Conservation (phyloP, 2,113 vertebrate species). For the Chinchilla lanigera region DNA sequence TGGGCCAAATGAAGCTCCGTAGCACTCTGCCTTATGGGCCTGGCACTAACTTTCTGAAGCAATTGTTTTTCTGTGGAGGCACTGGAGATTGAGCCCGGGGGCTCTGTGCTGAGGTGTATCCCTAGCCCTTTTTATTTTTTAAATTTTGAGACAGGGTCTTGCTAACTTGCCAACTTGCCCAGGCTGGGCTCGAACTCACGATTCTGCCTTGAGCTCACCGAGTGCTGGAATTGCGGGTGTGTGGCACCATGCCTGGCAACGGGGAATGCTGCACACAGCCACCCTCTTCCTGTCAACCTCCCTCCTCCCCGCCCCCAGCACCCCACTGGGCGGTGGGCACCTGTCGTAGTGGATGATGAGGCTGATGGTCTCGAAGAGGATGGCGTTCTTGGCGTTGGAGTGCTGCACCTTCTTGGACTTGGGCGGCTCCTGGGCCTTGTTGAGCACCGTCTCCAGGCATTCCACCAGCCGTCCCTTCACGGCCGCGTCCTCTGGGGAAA, state of each 20-base stretch:
- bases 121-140: neutral
- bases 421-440: conserved; percentile 97
- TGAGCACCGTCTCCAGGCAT: conserved; percentile 95
- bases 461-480: conserved; percentile 95
- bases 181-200: neutral
- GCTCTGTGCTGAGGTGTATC: neutral
- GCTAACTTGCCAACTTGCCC: neutral
- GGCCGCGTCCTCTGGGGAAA: conserved; percentile 88
- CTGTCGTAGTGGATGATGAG: conserved; percentile 92
- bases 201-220: neutral
- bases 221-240: neutral
- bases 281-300: neutral
- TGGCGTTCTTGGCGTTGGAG: conserved; percentile 96
- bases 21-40: neutral
- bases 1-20: neutral
- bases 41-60: too few species aligned
- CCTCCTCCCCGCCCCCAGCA: neutral
- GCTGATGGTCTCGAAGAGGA: conserved; percentile 95
- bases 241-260: neutral
- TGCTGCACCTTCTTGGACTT: conserved; percentile 98
- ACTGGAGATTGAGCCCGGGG: neutral
- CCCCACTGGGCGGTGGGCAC: neutral
- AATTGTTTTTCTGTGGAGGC: neutral
- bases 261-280: neutral
- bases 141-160: neutral